Base-by-base conservation (phyloP, 2,113 vertebrate genomes). In the Crotalus helleri region DNA sequence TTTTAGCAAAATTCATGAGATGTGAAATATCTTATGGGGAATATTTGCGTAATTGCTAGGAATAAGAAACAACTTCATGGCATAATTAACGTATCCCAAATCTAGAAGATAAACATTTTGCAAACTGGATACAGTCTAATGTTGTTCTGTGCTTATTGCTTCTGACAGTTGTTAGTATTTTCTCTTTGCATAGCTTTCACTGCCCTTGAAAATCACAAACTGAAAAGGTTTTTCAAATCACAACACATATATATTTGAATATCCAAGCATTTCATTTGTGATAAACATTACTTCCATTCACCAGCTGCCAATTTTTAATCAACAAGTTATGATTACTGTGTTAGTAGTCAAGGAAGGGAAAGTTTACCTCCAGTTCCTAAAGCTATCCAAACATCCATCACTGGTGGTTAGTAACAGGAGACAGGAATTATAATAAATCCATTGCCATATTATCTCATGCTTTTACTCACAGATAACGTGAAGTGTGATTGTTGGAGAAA, bases 401-500 rank as follows among this genome's bases (percentile, higher is more conserved):
- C n/a, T 9, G 17, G n/a, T 3, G 69, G 6, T 81, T 81, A 23
- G 3, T 81, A 81, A 81, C 55, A 59, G 55, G 15, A 29, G n/a
- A 8, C 4, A 51, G 4, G 24, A 64, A 26, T 64, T 8, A 85
- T 88, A n/a, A 44, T 55, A 7, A 1, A 8, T 44, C n/a, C n/a
- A 81, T 57, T 91, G 19, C 10, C 61, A 33, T 15, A 51, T 0
- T 12, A 23, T 74, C 29, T 13, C 49, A 17, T 24, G 33, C 12
- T 85, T 81, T 85, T 81, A 91, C 90, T 91, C 90, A 91, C 90
- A 85, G 23, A 85, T 85, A 55, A 91, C 33, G 19, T 24, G 21
- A 13, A 91, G 90, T 1, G 5, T 44, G 51, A 85, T 39, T 85
- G 5, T 9, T 26, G 90, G 24, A 54, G 90, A 91, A 15, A 2